Percentiles rank a stretch among this genome's conserved stretches.
These are phyloP conservation scores for Cerastis rubricosa DNA, from an alignment of 2,888 invertebrate genomes.

Conservation along the genomic window DNA sequence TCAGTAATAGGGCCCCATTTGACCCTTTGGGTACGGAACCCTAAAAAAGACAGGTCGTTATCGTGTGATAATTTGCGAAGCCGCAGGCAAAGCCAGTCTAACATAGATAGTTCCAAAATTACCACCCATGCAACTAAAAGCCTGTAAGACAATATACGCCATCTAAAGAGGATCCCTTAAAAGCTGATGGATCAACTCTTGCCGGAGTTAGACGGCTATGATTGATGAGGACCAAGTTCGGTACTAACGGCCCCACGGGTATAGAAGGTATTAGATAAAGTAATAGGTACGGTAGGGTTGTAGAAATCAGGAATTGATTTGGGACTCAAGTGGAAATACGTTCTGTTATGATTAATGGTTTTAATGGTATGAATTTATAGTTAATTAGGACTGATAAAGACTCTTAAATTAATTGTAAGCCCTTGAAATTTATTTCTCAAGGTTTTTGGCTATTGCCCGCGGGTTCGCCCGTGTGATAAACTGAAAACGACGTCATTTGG, in stretches of 20 bases:
- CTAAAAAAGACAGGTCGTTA: neutral
- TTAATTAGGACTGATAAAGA: neutral
- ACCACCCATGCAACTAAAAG: slow-evolving; percentile 32
- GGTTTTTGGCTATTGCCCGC: neutral
- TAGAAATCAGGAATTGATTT: slow-evolving; percentile 41
- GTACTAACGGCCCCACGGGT: slow-evolving; percentile 1
- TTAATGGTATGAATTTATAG: neutral
- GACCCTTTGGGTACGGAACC: no score
- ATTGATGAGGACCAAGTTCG: slow-evolving; percentile 62
- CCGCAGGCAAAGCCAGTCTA: neutral
- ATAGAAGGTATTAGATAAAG: slow-evolving; percentile 33
- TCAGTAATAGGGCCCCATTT: no score
- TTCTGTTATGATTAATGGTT: slow-evolving; percentile 33
- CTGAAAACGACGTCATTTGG: neutral
- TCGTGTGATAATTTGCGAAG: neutral
- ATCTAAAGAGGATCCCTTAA: slow-evolving; percentile 39
- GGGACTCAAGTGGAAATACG: slow-evolving; percentile 25
- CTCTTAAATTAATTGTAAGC: neutral
- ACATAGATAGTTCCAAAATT: slow-evolving; percentile 7
- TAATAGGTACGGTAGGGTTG: slow-evolving; percentile 17
- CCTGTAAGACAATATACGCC: slow-evolving; percentile 35
- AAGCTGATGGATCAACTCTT: slow-evolving; percentile 53
- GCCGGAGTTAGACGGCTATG: slow-evolving; percentile 54
- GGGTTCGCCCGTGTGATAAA: neutral
- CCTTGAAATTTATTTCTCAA: neutral